phyloP scores from a whole-genome alignment of 2,113 vertebrate genomes.

The Gavialis gangeticus region DNA sequence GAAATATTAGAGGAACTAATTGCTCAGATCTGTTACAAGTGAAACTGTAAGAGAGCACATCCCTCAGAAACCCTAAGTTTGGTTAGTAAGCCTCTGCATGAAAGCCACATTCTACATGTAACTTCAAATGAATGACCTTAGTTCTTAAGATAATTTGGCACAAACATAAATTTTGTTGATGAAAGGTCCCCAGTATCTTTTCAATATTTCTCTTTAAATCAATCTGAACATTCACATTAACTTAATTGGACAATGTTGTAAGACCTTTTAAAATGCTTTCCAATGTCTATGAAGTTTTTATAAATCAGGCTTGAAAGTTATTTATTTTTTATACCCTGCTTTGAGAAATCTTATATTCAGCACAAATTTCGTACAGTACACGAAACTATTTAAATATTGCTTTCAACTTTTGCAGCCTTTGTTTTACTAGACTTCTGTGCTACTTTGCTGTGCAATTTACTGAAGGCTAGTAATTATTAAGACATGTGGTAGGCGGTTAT shows the following conservation, averaged over 20 bases:
- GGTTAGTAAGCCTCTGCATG: background rate
- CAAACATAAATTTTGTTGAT: background rate
- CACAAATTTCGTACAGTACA: slow-evolving; percentile 48
- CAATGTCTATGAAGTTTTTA: slow-evolving; percentile 17
- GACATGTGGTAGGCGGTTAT: slow-evolving; percentile 80
- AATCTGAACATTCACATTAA: background rate
- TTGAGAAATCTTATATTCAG: slow-evolving; percentile 39
- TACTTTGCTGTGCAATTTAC: slow-evolving; percentile 75
- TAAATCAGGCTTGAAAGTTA: slow-evolving; percentile 29
- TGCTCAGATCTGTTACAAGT: slow-evolving; percentile 15
- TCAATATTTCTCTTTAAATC: background rate
- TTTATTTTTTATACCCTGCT: slow-evolving; percentile 35
- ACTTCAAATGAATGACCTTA: background rate
- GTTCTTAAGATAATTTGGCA: slow-evolving; percentile 6
- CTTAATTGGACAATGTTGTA: background rate
- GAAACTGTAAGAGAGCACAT: background rate
- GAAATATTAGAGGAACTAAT: slow-evolving; percentile 23
- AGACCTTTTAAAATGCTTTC: background rate
- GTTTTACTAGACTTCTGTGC: slow-evolving; percentile 73
- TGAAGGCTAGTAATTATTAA: slow-evolving; percentile 84
- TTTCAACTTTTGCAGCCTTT: slow-evolving; percentile 74
- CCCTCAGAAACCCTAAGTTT: slow-evolving; percentile 2
- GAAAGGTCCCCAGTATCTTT: background rate
- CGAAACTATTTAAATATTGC: slow-evolving; percentile 66
- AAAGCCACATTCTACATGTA: slow-evolving; percentile 13